phyloP scores from a whole-genome alignment of 2,113 vertebrate genomes.

The Cnemophilus loriae region DNA sequence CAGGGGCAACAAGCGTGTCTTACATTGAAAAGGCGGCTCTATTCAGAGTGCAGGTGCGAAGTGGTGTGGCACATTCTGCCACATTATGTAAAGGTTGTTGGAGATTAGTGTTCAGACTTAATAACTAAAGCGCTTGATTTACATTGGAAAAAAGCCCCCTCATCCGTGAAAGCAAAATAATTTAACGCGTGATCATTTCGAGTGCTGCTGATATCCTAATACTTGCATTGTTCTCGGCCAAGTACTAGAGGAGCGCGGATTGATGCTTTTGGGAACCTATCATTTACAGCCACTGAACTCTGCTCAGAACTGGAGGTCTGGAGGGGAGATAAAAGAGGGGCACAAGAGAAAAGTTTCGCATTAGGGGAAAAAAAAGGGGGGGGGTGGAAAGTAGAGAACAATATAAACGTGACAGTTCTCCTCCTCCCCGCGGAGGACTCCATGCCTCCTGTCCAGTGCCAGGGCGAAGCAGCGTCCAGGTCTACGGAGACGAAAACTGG shows the following conservation, averaged over 20 bases:
- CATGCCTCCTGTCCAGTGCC: background rate
- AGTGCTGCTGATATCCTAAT: conserved; percentile 79
- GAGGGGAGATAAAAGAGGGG: conserved; percentile 43
- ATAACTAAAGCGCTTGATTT: conserved; percentile 90
- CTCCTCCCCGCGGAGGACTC: background rate
- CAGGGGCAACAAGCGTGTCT: conserved; percentile 97
- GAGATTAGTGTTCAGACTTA: conserved; percentile 91
- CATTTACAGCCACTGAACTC: conserved; percentile 69
- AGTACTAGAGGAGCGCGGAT: conserved; percentile 54
- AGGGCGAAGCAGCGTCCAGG: background rate
- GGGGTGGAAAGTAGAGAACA: no score
- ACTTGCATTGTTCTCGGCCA: conserved; percentile 78
- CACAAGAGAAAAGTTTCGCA: conserved; percentile 29
- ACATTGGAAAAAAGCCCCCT: conserved; percentile 81
- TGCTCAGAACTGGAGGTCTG: conserved; percentile 30
- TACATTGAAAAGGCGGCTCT: conserved; percentile 88
- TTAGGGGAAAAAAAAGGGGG: background rate
- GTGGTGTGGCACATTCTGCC: conserved; percentile 87
- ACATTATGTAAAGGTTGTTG: conserved; percentile 95
- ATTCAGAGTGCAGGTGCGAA: conserved; percentile 99
- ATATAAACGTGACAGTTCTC: background rate
- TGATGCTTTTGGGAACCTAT: conserved; percentile 69
- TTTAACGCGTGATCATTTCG: conserved; percentile 78
- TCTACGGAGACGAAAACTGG: conserved; percentile 1
- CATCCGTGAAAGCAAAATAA: conserved; percentile 91